Evolutionary conservation across 2,797 vertebrate genomes (phyloP).

Genomic region (Saxicola maurus): DNA sequence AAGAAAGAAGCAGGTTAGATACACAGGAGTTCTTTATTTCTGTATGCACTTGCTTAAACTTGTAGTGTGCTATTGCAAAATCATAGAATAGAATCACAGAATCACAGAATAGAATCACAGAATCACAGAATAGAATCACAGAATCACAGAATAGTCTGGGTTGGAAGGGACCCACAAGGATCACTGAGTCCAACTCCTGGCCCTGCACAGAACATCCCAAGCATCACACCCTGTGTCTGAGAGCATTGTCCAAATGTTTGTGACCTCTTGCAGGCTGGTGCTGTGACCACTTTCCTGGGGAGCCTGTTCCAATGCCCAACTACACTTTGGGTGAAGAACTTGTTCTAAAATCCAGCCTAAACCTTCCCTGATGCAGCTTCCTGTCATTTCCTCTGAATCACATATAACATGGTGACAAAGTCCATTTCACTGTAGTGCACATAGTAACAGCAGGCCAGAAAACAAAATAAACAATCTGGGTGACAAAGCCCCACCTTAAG

Average conservation of each 20-base stretch:
- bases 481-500: background rate
- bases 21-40: background rate
- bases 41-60: background rate
- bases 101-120: background rate
- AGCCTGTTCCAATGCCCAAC: background rate
- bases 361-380: background rate
- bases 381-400: background rate
- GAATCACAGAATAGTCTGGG: background rate
- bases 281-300: background rate
- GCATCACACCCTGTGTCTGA: background rate
- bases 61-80: background rate
- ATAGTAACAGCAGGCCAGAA: background rate
- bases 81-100: background rate
- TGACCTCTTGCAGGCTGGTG: background rate
- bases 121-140: background rate
- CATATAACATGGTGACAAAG: background rate
- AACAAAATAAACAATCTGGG: background rate
- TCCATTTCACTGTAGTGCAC: background rate
- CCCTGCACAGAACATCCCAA: background rate
- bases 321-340: background rate
- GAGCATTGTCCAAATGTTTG: background rate
- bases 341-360: background rate
- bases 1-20: background rate
- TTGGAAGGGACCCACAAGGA: background rate
- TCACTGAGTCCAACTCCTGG: accelerated